phyloP scores from a whole-genome alignment of 2,888 invertebrate species.

The Leptopilina syphax region DNA sequence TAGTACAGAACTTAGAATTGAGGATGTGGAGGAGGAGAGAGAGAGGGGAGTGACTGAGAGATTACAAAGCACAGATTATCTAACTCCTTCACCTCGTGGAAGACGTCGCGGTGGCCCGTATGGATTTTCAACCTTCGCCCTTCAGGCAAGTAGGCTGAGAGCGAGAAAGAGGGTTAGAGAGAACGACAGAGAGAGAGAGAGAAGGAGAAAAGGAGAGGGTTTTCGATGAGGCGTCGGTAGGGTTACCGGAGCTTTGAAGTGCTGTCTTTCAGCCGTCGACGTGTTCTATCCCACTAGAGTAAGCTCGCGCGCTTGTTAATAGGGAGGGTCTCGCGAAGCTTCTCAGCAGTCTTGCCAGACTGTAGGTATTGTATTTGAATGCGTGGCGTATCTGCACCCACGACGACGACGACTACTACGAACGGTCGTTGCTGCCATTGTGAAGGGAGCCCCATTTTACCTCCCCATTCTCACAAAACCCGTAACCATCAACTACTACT shows the following conservation, averaged over 20 bases:
- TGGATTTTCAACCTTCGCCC: constrained; percentile 58
- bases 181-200: too few species aligned
- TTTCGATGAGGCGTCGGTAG: constrained; percentile 51
- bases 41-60: constrained; percentile 54
- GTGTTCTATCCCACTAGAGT: constrained; percentile 63
- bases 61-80: constrained; percentile 72
- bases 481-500: constrained; percentile 43
- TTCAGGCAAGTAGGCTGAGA: constrained; percentile 49
- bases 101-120: constrained; percentile 55
- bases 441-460: constrained; percentile 49
- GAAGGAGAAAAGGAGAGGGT: too few species aligned
- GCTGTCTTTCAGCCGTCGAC: constrained; percentile 58
- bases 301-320: constrained; percentile 71
- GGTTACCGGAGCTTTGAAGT: constrained; percentile 57
- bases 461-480: constrained; percentile 43
- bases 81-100: constrained; percentile 64
- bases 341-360: constrained; percentile 66
- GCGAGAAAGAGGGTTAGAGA: too few species aligned
- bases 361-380: constrained; percentile 73
- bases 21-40: constrained; percentile 46
- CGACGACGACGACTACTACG: constrained; percentile 12
- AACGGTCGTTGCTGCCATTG: constrained; percentile 55
- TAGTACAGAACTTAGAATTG: constrained; percentile 42
- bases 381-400: constrained; percentile 72
- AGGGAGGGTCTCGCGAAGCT: constrained; percentile 65